Conservation (phyloP, 2,113 vertebrate species). For the Potamarius usumacintae region DNA sequence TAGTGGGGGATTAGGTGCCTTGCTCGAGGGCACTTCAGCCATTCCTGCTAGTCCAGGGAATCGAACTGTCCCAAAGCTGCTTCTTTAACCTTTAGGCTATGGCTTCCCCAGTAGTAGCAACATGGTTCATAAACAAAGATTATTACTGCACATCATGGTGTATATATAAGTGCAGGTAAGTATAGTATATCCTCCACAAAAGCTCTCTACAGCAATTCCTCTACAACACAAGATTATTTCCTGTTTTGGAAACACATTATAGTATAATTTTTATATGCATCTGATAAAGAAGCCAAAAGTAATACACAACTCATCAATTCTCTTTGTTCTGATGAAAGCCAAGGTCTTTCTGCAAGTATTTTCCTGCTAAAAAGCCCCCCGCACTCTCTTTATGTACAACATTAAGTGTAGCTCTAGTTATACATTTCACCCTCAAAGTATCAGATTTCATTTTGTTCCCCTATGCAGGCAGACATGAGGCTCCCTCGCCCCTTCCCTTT, state of each 20-base stretch:
- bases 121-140: not conserved
- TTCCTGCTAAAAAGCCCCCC: constrained; percentile 24
- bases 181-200: not conserved
- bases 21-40: too few relatives aligned
- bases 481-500: constrained; percentile 55
- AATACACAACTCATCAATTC: not conserved
- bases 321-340: not conserved
- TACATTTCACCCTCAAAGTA: constrained; percentile 41
- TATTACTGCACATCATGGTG: not conserved
- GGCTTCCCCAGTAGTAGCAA: not conserved
- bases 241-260: not conserved
- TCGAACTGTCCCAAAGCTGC: too few relatives aligned
- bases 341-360: not conserved
- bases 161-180: not conserved
- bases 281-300: not conserved
- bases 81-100: too few relatives aligned
- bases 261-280: not conserved
- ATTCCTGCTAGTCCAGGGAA: too few relatives aligned
- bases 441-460: constrained; percentile 63
- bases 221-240: not conserved
- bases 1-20: too few relatives aligned
- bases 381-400: constrained; percentile 7
- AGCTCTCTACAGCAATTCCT: not conserved
- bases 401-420: not conserved
- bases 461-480: constrained; percentile 54